Base-by-base conservation (phyloP, 1,140 invertebrate genomes). In the Thaumetopoea pityocampa region DNA sequence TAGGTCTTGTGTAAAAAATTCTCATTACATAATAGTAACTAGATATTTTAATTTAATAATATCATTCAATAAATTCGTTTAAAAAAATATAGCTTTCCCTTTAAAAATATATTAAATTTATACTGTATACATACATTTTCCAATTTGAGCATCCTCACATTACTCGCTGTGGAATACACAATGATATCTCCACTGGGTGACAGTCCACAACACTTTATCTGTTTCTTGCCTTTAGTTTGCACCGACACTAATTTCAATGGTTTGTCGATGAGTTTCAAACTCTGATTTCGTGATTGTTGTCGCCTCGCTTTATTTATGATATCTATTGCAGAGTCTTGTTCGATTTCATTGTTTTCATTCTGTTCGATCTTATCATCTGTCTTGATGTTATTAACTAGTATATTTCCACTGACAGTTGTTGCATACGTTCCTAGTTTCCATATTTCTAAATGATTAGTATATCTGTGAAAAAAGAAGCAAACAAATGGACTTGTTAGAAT, bases 91-190 rank as follows among this genome's bases (percentile, higher is more conserved):
- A n/a, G n/a, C n/a, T n/a, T n/a, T n/a, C n/a, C n/a, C n/a, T n/a
- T 23, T 23, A 23, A 3, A 23, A n/a, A 4, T 5, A 8, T 7
- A 23, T 5, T 8, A 23, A 42, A 41, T 24, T 23, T 23, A 32
- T 12, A 20, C n/a, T n/a, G n/a, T 42, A 30, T 41, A 76, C 77
- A 77, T 63, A 87, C 84, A 23, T 88, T 70, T 23, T 88, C 85
- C 48, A 94, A 89, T 51, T 88, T 87, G 58, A 92, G 92, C 16
- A 95, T 74, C 40, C 91, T 87, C 8, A 94, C 58, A 20, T 88
- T 80, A 23, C 67, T 85, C 14, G 89, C 79, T 0, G 93, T 94
- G 0, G 92, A 92, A 68, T 94, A 94, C 5, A 91, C 89, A 12
- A 96, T 87, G 65, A 89, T 89, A 34, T 89, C 87, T 1, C 89